Evolutionary conservation across 2,888 invertebrate species (phyloP), one percentile per base, ranked within the genome.

Genomic region (Tenthredo notha): DNA sequence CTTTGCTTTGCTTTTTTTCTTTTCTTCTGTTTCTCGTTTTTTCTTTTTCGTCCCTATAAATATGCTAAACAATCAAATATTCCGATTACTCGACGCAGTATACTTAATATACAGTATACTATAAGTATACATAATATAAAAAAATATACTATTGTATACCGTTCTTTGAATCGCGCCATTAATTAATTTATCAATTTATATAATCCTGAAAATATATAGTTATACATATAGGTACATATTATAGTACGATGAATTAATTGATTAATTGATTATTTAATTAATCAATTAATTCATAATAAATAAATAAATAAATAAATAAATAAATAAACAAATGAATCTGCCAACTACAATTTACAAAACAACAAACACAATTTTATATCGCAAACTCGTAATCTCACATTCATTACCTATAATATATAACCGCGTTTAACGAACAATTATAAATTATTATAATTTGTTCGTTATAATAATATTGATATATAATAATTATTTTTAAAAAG

Each of bases 401-500:
- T 61, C 61, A 61, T 47, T 61, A 25, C 25, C 21, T 29, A 61
- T 7, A 7, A 37, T 37, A 54, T n/a, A 54, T n/a, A 54, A 3
- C 29, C 29, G 25, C 65, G 25, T 29, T 29, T 65, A n/a, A 54
- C 54, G 54, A 54, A 54, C 54, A 33, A 33, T 67, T 33, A 67
- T 67, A 29, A 3, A 67, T 67, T 15, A 67, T 25, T 67, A 61
- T 61, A 61, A 61, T 61, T 61, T 12, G 61, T 61, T 61, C 54
- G 54, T 54, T 54, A 54, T 54, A 54, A 54, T 54, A 54, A 54
- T n/a, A 54, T 50, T 29, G 67, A 67, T 67, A 67, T 33, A 67
- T 67, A 12, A 67, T 67, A 67, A 33, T 67, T 67, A 67, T 67
- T 67, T 67, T 43, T 74, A 21, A 40, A 74, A 74, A 74, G 40